These are phyloP conservation scores for Epicauta chinensis DNA, from an alignment of 1,140 invertebrate genomes.

Conservation along the genomic window DNA sequence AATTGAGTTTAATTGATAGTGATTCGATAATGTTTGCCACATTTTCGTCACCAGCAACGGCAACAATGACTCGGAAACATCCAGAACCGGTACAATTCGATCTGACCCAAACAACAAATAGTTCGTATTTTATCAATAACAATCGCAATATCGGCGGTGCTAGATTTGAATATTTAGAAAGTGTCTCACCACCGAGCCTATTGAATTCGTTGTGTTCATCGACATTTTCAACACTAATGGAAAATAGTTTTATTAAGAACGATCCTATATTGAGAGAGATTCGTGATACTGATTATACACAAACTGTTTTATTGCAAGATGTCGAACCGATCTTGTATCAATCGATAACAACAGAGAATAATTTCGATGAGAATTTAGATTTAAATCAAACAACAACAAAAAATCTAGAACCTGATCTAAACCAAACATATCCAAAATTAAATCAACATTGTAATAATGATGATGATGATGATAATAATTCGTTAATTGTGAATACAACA, in stretches of 20 bases:
- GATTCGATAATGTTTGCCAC: conserved; percentile 2
- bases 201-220: conserved; percentile 42
- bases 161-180: conserved; percentile 37
- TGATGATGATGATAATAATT: too few relatives aligned
- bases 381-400: conserved; percentile 7
- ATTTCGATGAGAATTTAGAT: conserved; percentile 28
- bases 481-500: too few relatives aligned
- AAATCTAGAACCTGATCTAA: not conserved
- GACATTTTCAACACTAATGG: conserved; percentile 41
- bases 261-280: conserved; percentile 40
- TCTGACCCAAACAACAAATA: conserved; percentile 32
- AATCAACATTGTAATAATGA: too few relatives aligned
- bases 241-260: conserved; percentile 40
- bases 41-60: not conserved
- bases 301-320: conserved; percentile 32
- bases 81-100: conserved; percentile 36
- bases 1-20: conserved; percentile 4
- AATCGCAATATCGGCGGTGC: conserved; percentile 26
- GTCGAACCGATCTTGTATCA: conserved; percentile 35
- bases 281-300: conserved; percentile 37
- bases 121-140: conserved; percentile 38
- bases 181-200: conserved; percentile 41
- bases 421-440: too few relatives aligned
- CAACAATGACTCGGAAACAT: not conserved
- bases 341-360: conserved; percentile 35